Evolutionary conservation across 2,797 vertebrate genomes (phyloP).

Genomic region (Salmo trutta): DNA sequence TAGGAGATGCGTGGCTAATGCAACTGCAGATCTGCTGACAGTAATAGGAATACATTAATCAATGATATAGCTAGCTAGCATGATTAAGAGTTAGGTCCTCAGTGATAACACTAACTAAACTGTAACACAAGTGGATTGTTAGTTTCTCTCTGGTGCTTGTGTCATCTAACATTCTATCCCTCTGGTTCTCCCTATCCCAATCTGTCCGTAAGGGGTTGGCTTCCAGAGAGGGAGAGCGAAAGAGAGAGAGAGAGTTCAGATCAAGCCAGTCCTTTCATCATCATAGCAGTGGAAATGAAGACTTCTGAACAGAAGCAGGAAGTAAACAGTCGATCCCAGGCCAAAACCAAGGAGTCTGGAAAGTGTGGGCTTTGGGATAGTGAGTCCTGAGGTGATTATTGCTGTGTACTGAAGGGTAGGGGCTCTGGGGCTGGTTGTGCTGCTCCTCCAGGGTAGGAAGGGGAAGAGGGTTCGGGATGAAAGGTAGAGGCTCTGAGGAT

Average conservation of each 20-base stretch:
- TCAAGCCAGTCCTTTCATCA: slow-evolving; percentile 34
- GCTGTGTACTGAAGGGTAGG: slow-evolving; percentile 18
- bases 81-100: slow-evolving; percentile 42
- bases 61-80: slow-evolving; percentile 15
- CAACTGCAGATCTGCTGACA: slow-evolving; percentile 20
- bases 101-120: slow-evolving; percentile 42
- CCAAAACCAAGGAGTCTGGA: slow-evolving; percentile 50
- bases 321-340: not conserved
- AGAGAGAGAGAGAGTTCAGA: slow-evolving; percentile 13
- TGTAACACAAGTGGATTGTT: slow-evolving; percentile 45
- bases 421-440: not conserved
- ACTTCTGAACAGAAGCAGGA: not conserved
- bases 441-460: slow-evolving; percentile 10
- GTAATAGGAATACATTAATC: slow-evolving; percentile 31
- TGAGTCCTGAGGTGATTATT: slow-evolving; percentile 67
- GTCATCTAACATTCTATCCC: slow-evolving; percentile 17
- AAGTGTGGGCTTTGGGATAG: slow-evolving; percentile 57
- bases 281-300: slow-evolving; percentile 27
- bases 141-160: slow-evolving; percentile 35
- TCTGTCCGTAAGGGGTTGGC: slow-evolving; percentile 12
- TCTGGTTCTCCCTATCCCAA: slow-evolving; percentile 41
- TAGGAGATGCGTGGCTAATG: slow-evolving; percentile 22
- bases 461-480: not conserved
- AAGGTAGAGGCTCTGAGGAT: not conserved
- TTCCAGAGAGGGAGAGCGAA: not conserved